These are phyloP conservation scores for Adoxophyes honmai DNA, from an alignment of 1,140 invertebrate genomes.

Conservation along the genomic window DNA sequence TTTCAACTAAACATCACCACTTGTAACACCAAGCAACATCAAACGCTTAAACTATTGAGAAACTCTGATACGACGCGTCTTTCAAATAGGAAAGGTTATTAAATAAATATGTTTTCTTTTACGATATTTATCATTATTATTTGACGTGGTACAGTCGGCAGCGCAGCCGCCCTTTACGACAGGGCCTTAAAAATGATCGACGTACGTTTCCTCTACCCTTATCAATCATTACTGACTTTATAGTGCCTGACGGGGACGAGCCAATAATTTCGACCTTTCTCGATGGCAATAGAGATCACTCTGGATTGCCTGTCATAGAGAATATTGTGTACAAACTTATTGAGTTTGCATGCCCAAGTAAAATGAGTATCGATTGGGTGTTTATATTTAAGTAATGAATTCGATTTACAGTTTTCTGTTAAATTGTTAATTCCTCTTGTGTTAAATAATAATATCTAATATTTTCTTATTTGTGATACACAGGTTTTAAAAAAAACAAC, in stretches of 20 bases:
- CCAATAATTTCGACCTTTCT: background rate
- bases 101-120: background rate
- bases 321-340: background rate
- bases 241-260: background rate
- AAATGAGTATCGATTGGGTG: background rate
- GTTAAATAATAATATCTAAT: no score
- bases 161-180: conserved; percentile 3
- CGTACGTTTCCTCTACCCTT: conserved; percentile 9
- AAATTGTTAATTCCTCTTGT: no score
- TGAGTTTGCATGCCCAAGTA: background rate
- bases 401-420: no score
- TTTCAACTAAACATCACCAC: no score
- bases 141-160: background rate
- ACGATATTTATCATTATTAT: background rate
- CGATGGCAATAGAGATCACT: background rate
- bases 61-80: no score
- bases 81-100: no score
- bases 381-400: background rate
- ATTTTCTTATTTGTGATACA: no score
- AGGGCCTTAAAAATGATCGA: conserved; percentile 11
- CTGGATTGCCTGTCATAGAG: background rate
- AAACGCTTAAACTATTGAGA: no score
- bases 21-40: no score
- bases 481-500: no score
- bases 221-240: conserved; percentile 13